A percentile compares a stretch with the other conserved stretches of the same genome.
Evolutionary conservation across 2,888 invertebrate species (phyloP).

Genomic region (Adelognathus sp.): DNA sequence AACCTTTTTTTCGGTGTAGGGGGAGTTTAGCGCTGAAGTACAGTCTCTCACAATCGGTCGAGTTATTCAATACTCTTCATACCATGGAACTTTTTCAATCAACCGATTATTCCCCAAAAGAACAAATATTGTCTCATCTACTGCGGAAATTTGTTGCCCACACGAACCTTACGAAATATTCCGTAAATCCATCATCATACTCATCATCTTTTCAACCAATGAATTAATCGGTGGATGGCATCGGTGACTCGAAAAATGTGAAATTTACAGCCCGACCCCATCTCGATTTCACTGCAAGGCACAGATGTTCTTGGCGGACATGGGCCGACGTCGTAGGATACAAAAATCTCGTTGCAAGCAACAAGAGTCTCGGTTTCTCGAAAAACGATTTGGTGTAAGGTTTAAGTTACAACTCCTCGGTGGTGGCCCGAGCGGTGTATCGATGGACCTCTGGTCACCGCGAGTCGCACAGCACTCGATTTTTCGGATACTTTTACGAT

Average conservation of each 20-base stretch:
- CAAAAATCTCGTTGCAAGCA: background rate
- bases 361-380: background rate
- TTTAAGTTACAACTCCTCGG: slow-evolving; percentile 38
- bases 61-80: no score
- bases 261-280: background rate
- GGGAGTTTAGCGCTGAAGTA: no score
- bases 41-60: no score
- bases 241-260: background rate
- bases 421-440: background rate
- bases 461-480: background rate
- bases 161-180: background rate
- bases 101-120: no score
- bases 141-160: background rate
- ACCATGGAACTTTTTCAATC: no score
- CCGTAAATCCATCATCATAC: background rate
- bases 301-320: slow-evolving; percentile 12
- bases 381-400: background rate
- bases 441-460: background rate
- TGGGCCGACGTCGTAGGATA: background rate
- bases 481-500: slow-evolving; percentile 13
- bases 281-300: slow-evolving; percentile 11
- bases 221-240: background rate
- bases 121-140: background rate
- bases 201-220: background rate
- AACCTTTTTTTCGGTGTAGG: no score